Conservation (phyloP, 2,888 invertebrate genomes). For the Himalopsyche japonica region DNA sequence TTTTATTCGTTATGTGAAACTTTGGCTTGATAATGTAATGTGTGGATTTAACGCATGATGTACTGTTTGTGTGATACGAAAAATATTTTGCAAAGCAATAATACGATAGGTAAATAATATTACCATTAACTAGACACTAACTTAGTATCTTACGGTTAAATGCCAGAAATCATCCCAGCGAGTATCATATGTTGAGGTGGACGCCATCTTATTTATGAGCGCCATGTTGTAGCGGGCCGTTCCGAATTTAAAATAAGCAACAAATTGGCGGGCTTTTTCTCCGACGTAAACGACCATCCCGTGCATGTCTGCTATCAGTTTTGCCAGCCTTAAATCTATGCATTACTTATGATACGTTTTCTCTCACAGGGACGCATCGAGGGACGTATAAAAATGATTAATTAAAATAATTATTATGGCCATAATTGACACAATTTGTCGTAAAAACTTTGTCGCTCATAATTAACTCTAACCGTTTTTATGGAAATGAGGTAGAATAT, state of each 20-base stretch:
- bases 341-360: background rate
- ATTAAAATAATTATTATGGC: background rate
- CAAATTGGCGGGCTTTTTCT: constrained; percentile 13
- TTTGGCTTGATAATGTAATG: too few relatives aligned
- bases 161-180: background rate
- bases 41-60: too few relatives aligned
- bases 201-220: constrained; percentile 18
- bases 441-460: background rate
- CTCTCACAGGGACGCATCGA: background rate
- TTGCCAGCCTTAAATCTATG: background rate
- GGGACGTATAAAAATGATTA: background rate
- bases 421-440: background rate
- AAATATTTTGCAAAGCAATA: too few relatives aligned
- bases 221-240: constrained; percentile 9
- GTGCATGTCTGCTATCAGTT: background rate
- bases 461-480: too few relatives aligned
- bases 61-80: too few relatives aligned
- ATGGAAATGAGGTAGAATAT: too few relatives aligned
- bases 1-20: too few relatives aligned
- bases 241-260: constrained; percentile 22
- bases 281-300: background rate
- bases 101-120: too few relatives aligned
- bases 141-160: background rate
- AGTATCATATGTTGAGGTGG: background rate
- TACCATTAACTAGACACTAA: background rate